Percentiles rank a stretch among this genome's conserved stretches.
These are phyloP conservation scores for Loris lydekkerianus DNA, from an alignment of 2,797 vertebrate species.

Conservation along the genomic window DNA sequence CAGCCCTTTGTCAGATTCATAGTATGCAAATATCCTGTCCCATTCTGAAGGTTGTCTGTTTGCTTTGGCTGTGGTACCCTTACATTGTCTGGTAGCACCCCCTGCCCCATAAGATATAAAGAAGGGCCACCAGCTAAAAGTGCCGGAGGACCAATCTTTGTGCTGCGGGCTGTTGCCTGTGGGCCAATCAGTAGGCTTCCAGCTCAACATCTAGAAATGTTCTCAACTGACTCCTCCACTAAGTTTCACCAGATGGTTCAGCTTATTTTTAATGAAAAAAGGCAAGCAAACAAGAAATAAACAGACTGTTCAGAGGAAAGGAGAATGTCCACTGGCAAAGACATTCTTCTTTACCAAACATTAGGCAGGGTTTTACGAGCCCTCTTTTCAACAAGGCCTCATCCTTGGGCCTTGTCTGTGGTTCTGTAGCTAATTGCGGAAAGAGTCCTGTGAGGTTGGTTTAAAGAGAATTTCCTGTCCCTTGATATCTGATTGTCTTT, in stretches of 20 bases:
- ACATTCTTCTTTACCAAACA: not conserved
- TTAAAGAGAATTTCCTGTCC: not conserved
- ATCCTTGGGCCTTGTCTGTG: not conserved
- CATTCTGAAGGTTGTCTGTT: no score
- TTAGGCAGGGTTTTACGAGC: not conserved
- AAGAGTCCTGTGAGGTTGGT: not conserved
- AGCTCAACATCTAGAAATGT: not conserved
- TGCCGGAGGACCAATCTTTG: no score
- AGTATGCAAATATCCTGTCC: no score
- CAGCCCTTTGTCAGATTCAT: no score
- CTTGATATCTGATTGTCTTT: not conserved
- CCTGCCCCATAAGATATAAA: not conserved
- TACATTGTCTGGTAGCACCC: not conserved
- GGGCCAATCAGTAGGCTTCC: no score
- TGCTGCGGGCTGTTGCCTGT: not conserved
- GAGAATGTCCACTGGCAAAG: not conserved
- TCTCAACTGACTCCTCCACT: not conserved
- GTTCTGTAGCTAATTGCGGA: not conserved
- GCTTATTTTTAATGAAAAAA: not conserved
- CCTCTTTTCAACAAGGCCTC: not conserved
- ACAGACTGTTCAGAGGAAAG: not conserved
- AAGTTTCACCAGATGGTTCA: not conserved
- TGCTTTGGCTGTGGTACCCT: no score
- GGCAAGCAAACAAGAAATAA: not conserved
- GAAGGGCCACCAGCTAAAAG: no score